Base-by-base conservation (phyloP, 35 echinoderm and acorn worm species). In the Apostichopus japonicus region DNA sequence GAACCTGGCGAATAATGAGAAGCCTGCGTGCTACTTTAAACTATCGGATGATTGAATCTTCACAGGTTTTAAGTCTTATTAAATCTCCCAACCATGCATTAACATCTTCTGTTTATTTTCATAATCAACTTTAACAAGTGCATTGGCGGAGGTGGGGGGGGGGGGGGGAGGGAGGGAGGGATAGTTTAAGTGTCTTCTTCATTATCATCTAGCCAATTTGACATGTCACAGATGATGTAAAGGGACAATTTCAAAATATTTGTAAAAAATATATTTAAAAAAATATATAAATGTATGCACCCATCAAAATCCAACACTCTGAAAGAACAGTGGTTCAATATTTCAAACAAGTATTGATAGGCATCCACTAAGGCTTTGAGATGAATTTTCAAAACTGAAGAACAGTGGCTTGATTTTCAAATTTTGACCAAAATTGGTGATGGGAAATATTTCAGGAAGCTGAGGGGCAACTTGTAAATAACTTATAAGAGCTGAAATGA, bases 131-230 rank as follows among this genome's bases (percentile, higher is more conserved):
- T 6, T 75, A n/a, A 21, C 15, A 75, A 75, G 71, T 75, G 16
- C n/a, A 5, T 19, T 23, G 17, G 21, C 33, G 0, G 33, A 44
- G 33, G 33, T 44, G 33, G 33, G 0, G 33, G 33, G 2, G 33
- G 33, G 0, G 33, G 33, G 33, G 2, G 33, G 33, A 3, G 2
- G 25, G 0, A 25, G 33, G 1, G 33, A 44, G 57, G 57, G 57
- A 61, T 11, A 61, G 57, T 61, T 61, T 5, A 75, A 75, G 21
- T 75, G 71, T 21, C 71, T 75, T 75, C 17, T 19, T 21, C 71
- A 75, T 75, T 75, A 75, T 75, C 70, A 16, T 73, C 70, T 8
- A 78, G 79, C 79, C 79, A 81, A 7, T 16, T 16, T 51, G 79
- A 54, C 23, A 82, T 51, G 16, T 33, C 15, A 17, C 54, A 82